These are phyloP conservation scores for Maniola jurtina DNA, from an alignment of 1,140 invertebrate genomes.

Conservation along the genomic window DNA sequence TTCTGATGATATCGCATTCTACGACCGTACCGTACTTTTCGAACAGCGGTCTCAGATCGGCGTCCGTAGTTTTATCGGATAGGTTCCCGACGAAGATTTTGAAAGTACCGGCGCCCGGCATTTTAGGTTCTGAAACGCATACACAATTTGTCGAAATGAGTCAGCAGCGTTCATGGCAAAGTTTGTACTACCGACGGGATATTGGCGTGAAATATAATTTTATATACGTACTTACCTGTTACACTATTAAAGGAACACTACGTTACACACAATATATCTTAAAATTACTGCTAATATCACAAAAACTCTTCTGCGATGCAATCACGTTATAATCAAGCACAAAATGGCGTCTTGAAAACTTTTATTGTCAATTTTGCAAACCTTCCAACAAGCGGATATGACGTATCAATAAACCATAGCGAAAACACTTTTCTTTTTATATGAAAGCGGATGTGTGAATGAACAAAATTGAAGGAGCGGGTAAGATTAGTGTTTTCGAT, in stretches of 20 bases:
- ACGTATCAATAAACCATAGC: not conserved
- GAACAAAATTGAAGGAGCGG: not conserved
- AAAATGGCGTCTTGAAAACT: conserved; percentile 47
- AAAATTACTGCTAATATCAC: conserved; percentile 34
- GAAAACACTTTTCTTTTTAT: not conserved
- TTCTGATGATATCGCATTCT: conserved; percentile 97
- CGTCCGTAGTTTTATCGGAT: conserved; percentile 91
- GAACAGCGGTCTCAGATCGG: conserved; percentile 93
- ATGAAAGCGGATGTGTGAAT: conserved; percentile 16
- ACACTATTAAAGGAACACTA: conserved; percentile 34
- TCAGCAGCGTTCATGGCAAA: conserved; percentile 67
- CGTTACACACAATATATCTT: conserved; percentile 29
- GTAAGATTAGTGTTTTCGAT: too few relatives aligned
- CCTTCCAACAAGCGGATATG: not conserved
- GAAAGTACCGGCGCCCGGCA: conserved; percentile 94
- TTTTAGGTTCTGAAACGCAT: conserved; percentile 80
- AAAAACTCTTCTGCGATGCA: conserved; percentile 30
- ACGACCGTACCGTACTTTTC: conserved; percentile 97
- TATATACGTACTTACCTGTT: conserved; percentile 49
- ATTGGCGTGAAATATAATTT: conserved; percentile 12
- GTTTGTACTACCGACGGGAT: conserved; percentile 47
- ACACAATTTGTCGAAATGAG: conserved; percentile 76
- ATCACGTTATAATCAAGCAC: conserved; percentile 32
- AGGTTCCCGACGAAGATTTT: conserved; percentile 98
- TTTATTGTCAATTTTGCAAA: not conserved